phyloP scores from a whole-genome alignment of 1,140 invertebrate species.

The Hylaeus anthracinus region DNA sequence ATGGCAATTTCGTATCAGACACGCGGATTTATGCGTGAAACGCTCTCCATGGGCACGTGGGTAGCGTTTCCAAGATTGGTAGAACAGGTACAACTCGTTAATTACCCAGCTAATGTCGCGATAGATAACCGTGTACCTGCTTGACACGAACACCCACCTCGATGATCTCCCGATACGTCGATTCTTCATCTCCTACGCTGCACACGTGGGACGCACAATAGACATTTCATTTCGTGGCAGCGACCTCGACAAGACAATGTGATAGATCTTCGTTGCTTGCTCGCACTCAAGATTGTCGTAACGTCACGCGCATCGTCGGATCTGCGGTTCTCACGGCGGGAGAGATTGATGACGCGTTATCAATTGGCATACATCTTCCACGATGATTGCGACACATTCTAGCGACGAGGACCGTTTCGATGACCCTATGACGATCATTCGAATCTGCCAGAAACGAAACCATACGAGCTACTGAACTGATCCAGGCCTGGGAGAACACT shows the following conservation, averaged over 20 bases:
- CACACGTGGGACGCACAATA: constrained; percentile 31
- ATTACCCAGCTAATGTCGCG: constrained; percentile 4
- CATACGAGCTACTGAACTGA: too few relatives aligned
- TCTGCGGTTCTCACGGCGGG: constrained; percentile 24
- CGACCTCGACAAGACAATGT: constrained; percentile 33
- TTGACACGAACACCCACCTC: constrained; percentile 16
- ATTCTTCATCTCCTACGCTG: background rate
- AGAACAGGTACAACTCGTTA: background rate
- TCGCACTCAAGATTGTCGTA: constrained; percentile 25
- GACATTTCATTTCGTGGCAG: background rate
- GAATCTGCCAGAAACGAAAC: background rate
- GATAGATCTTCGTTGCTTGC: constrained; percentile 29
- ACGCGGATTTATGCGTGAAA: background rate
- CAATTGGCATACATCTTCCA: constrained; percentile 35
- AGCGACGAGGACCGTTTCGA: background rate
- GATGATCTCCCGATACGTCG: constrained; percentile 22
- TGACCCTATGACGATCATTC: constrained; percentile 16
- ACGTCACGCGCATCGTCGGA: constrained; percentile 5
- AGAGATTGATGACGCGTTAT: constrained; percentile 36
- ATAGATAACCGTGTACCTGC: constrained; percentile 2
- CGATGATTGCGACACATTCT: constrained; percentile 32
- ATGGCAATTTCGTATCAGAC: background rate
- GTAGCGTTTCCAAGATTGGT: background rate
- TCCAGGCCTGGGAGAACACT: too few relatives aligned
- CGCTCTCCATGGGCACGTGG: too few relatives aligned